phyloP scores from a whole-genome alignment of 2,888 invertebrate genomes.

The Drosophila paranaensis region DNA sequence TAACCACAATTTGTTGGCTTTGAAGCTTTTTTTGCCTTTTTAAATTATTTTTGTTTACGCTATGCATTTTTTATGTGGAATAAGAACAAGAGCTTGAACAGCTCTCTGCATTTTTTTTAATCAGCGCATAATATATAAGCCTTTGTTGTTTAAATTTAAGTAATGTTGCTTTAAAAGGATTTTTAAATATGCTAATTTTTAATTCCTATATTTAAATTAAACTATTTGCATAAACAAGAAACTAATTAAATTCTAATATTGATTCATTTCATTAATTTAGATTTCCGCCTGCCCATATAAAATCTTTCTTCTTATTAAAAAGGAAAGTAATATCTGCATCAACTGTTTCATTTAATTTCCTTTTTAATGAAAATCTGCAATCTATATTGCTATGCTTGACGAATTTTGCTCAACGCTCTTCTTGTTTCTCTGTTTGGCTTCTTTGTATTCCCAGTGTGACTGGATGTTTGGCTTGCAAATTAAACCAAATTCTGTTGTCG shows the following conservation, averaged over 20 bases:
- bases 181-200: not conserved
- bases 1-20: constrained; percentile 11
- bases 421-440: not conserved
- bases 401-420: constrained; percentile 17
- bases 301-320: not conserved
- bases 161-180: not conserved
- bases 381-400: constrained; percentile 3
- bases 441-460: not conserved
- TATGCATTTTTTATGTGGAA: not conserved
- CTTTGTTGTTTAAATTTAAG: not conserved
- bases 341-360: constrained; percentile 2
- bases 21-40: not conserved
- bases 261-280: too few species aligned
- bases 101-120: not conserved
- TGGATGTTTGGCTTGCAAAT: constrained; percentile 16
- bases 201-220: not conserved
- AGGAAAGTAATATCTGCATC: too few species aligned
- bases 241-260: too few species aligned
- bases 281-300: too few species aligned
- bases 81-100: not conserved
- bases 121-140: not conserved
- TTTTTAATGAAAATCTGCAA: too few species aligned
- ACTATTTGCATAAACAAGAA: not conserved
- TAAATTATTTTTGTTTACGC: constrained; percentile 14
- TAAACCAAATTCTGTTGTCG: constrained; percentile 25